Percentiles rank a stretch among this genome's conserved stretches.
Evolutionary conservation across 1,140 invertebrate species (phyloP).

Genomic region (Lepidurus arcticus): DNA sequence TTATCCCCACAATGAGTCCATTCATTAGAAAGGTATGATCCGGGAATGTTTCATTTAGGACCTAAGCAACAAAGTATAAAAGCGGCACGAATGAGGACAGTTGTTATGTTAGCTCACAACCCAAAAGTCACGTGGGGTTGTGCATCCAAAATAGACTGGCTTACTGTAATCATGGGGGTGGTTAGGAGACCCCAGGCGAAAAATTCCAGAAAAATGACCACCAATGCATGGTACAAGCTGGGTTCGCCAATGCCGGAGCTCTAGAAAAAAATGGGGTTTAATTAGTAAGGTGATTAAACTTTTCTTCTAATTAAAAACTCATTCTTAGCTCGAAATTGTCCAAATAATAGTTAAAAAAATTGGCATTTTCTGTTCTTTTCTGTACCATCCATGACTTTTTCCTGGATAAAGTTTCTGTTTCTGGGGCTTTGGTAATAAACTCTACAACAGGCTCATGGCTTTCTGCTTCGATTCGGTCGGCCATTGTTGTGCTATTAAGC

Average conservation of each 20-base stretch:
- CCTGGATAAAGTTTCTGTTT: background rate
- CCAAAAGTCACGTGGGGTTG: constrained; percentile 26
- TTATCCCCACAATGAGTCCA: constrained; percentile 96
- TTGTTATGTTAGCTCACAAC: constrained; percentile 20
- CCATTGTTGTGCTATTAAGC: background rate
- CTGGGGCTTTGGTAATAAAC: background rate
- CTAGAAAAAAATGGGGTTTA: constrained; percentile 47
- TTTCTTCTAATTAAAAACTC: too few relatives aligned
- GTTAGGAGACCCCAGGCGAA: constrained; percentile 98
- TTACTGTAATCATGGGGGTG: constrained; percentile 93
- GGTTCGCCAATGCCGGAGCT: constrained; percentile 84
- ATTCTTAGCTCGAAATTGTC: too few relatives aligned
- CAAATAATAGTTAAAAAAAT: too few relatives aligned
- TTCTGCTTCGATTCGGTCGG: background rate
- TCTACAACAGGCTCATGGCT: background rate
- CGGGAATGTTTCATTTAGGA: constrained; percentile 94
- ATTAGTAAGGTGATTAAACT: too few relatives aligned
- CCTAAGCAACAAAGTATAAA: constrained; percentile 49
- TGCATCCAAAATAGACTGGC: constrained; percentile 40
- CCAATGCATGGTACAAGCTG: constrained; percentile 93
- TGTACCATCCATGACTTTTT: constrained; percentile 9
- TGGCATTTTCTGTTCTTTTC: too few relatives aligned
- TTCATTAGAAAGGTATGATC: constrained; percentile 99
- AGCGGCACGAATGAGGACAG: constrained; percentile 25
- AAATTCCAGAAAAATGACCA: constrained; percentile 99